Base-by-base conservation (phyloP, 2,888 invertebrate species). In the Noctua comes region DNA sequence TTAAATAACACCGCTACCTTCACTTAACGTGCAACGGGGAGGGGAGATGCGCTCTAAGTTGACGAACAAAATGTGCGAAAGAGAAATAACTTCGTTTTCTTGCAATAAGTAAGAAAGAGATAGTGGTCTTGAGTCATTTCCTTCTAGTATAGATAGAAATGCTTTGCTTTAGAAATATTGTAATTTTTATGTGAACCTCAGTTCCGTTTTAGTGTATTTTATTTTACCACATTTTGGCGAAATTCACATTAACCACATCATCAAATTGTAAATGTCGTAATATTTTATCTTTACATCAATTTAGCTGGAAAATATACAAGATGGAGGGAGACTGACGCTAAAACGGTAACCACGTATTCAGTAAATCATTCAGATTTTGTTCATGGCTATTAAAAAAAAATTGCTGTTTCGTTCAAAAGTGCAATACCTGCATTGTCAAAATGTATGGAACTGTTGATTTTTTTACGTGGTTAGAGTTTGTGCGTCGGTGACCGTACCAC, bases 1-100 rank as follows among this genome's bases (percentile, higher is more conserved):
- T 82, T 86, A 85, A 89, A 89, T 89, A 83, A 80, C 85, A 81
- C 80, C 80, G 88, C 72, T 69, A 73, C 86, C 84, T 84, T 83
- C 77, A 78, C 71, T 82, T 80, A 82, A 82, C 86, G 86, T 87
- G 72, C 64, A 82, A 87, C 85, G 86, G 84, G 70, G 73, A 75
- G 79, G 21, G 76, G 82, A 68, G 79, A 80, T 80, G 78, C 62
- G 80, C 72, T 84, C 48, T 27, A 4, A 24, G 51, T 69, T 40
- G 40, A 31, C 64, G 62, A 76, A 75, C 51, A 72, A 71, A 70
- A 43, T 40, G 27, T 57, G 13, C 7, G 21, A 66, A 10, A 6
- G 16, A 57, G 11, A 64, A 3, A 11, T 1, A 11, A 5, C n/a
- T 40, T 7, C 2, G 1, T 36, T 48, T 54, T 24, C 54, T 65